Percentiles rank a stretch among this genome's conserved stretches.
phyloP scores from a whole-genome alignment of 2,888 invertebrate species.

The Aelia acuminata region DNA sequence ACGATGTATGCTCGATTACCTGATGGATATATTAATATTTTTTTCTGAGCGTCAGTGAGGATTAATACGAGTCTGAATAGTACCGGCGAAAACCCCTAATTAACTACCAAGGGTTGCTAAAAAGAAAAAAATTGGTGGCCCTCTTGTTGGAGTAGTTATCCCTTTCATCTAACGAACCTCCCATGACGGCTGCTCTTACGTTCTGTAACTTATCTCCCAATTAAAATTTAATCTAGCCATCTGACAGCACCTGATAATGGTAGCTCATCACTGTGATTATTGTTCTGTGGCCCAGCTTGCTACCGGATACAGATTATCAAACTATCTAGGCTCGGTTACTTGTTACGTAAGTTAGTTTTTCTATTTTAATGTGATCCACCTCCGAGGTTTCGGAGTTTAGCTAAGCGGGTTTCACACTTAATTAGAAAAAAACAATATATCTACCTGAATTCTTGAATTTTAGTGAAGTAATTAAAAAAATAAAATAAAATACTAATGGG shows the following conservation, averaged over 20 bases:
- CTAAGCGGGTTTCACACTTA: not conserved
- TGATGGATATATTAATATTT: too few species aligned
- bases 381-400: not conserved
- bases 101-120: too few species aligned
- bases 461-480: too few species aligned
- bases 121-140: too few species aligned
- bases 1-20: too few species aligned
- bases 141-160: too few species aligned
- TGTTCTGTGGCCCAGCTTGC: not conserved
- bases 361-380: not conserved
- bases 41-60: too few species aligned
- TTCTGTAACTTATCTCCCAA: not conserved
- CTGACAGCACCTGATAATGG: not conserved
- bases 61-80: too few species aligned
- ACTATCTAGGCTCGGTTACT: not conserved
- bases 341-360: not conserved
- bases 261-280: not conserved
- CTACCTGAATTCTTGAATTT: too few species aligned
- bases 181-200: not conserved
- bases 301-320: constrained; percentile 3
- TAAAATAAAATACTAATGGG: too few species aligned
- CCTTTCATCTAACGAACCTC: not conserved
- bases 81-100: too few species aligned
- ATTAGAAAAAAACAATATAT: not conserved
- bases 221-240: not conserved